These are phyloP conservation scores for Tragelaphus buxtoni DNA, from an alignment of 2,113 vertebrate species.

Conservation along the genomic window DNA sequence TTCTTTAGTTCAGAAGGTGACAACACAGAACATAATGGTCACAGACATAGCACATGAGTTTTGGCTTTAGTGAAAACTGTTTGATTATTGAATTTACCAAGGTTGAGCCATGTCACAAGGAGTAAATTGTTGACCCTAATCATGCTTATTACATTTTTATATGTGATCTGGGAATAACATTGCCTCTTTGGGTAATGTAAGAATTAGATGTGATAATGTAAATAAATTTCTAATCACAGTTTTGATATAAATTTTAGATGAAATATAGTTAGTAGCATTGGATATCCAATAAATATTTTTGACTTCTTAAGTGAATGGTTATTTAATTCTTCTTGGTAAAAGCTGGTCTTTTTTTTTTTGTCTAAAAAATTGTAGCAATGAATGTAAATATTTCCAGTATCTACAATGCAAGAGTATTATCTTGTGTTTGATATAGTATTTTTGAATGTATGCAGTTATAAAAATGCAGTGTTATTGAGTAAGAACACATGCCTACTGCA, in stretches of 20 bases:
- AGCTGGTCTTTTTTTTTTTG: not conserved
- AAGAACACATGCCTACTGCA: not conserved
- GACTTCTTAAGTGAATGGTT: not conserved
- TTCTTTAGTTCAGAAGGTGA: not conserved
- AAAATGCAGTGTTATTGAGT: no score
- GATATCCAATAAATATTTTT: not conserved
- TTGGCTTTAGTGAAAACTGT: not conserved
- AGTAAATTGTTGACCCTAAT: not conserved
- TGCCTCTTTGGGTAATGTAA: not conserved
- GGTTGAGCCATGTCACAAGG: not conserved
- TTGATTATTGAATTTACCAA: not conserved
- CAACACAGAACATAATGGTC: not conserved
- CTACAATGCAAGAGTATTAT: not conserved
- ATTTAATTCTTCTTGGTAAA: not conserved
- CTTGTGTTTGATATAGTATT: not conserved
- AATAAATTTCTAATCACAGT: not conserved
- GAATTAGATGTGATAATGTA: not conserved
- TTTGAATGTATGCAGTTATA: not conserved
- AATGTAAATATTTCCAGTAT: not conserved
- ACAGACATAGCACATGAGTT: not conserved
- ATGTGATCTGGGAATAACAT: not conserved
- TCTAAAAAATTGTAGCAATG: not conserved
- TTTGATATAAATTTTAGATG: not conserved
- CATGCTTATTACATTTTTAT: not conserved
- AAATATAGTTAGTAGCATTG: not conserved